Conservation (phyloP, 1,140 invertebrate genomes). For the Pseudomyrmex gracilis region DNA sequence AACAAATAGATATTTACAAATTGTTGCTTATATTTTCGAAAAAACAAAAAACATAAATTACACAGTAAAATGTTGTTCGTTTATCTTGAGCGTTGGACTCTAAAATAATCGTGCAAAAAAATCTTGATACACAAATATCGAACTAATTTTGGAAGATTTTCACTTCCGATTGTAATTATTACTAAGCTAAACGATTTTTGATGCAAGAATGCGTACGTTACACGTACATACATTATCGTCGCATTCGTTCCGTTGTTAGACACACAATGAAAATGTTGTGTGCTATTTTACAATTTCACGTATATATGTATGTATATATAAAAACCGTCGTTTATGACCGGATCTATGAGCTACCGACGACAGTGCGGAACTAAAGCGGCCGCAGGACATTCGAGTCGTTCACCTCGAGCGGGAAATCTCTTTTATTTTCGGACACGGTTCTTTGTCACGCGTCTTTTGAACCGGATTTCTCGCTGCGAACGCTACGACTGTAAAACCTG, state of each 20-base stretch:
- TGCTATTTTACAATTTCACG: no score
- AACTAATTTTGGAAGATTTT: no score
- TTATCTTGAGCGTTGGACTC: neutral
- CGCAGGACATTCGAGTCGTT: slow-evolving; percentile 23
- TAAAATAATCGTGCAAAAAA: neutral
- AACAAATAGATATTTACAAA: slow-evolving; percentile 1
- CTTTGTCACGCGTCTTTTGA: slow-evolving; percentile 40
- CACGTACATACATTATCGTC: neutral
- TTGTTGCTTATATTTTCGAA: neutral
- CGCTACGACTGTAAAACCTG: slow-evolving; percentile 1
- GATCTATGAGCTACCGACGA: slow-evolving; percentile 31
- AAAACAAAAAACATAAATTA: neutral
- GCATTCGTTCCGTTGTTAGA: no score
- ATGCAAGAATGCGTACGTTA: neutral
- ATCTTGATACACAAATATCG: no score
- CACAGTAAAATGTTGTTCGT: neutral
- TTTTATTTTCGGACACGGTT: slow-evolving; percentile 32
- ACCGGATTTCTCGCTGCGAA: slow-evolving; percentile 24
- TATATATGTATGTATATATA: neutral
- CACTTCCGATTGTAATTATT: no score
- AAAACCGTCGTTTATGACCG: neutral
- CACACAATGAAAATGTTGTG: no score
- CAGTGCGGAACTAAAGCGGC: slow-evolving; percentile 15
- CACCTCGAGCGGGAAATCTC: slow-evolving; percentile 18
- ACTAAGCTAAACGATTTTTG: no score